Evolutionary conservation across 2,888 invertebrate species (phyloP).

Genomic region (Eustalomyia histrio): DNA sequence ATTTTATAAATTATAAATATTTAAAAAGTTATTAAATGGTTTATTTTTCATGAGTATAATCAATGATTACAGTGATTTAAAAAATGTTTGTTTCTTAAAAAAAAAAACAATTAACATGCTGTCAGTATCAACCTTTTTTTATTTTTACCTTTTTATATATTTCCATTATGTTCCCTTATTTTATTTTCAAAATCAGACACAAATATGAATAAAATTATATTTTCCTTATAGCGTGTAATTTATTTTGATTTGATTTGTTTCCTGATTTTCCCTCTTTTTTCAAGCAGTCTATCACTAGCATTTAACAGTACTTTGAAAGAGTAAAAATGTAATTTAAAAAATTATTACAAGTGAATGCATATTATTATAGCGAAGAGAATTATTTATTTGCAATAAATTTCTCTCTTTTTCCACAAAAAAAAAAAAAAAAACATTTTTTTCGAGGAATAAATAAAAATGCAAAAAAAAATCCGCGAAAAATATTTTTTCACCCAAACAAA

Average conservation of each 20-base stretch:
- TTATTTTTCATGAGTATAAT: background rate
- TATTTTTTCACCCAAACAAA: too few species aligned
- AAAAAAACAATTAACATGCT: constrained; percentile 40
- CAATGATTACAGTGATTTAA: background rate
- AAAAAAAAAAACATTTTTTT: too few species aligned
- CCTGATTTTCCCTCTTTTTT: background rate
- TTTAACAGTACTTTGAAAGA: background rate
- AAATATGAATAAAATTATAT: constrained; percentile 28
- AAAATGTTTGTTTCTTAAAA: background rate
- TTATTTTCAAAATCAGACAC: background rate
- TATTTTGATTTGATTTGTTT: constrained; percentile 35
- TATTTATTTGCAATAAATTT: too few species aligned
- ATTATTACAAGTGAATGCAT: too few species aligned
- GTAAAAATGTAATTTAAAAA: background rate
- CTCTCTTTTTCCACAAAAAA: too few species aligned
- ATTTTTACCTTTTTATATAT: background rate
- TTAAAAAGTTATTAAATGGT: background rate
- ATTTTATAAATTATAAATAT: background rate
- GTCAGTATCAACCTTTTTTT: constrained; percentile 22
- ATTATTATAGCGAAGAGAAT: too few species aligned
- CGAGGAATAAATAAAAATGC: too few species aligned
- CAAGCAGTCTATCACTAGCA: background rate
- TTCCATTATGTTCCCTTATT: background rate
- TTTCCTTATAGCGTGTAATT: constrained; percentile 9
- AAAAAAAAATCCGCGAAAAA: too few species aligned